Base-by-base conservation (phyloP, 2,888 invertebrate species). In the Mesoligia furuncula region DNA sequence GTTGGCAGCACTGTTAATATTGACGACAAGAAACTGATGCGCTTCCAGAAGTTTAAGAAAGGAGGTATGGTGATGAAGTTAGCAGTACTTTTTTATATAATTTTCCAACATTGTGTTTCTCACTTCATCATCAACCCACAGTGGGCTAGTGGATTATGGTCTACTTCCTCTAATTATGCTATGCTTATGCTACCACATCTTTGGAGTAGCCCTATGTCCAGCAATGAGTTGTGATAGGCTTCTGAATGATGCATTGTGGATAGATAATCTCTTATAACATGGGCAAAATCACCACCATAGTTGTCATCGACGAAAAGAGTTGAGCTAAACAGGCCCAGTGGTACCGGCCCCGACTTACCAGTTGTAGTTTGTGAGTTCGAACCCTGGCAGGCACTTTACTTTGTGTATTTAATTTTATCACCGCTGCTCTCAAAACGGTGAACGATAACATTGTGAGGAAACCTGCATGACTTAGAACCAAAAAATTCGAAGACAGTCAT, bases 1-100 rank as follows among this genome's bases (percentile, higher is more conserved):
- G 95, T 97, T 7, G 98, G 98, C 82, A 97, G 97, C 82, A 98
- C 98, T 0, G 93, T 98, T n/a, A 97, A 97, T 15, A 94, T 95
- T 67, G 97, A 97, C 2, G 97, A 97, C 1, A 97, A 97, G 85
- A 98, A 98, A 89, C 93, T 97, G 71, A 97, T 98, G 77, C 91
- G 96, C 65, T 97, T 98, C 87, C 94, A 96, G 54, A 97, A 96
- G 89, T 96, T 92, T 81, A 93, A 93, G 85, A 96, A 96, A 92
- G 95, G 96, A 93, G 95, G 94, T 97, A 72, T 20, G 42, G 3
- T 68, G 11, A 31, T n/a, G 15, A 11, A n/a, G 54, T 57, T 57
- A 11, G 1, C 5, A 57, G 9, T 24, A 54, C 24, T 24, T 24
- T 51, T 51, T 39, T 39, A 39, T 45, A 45, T 57, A 57, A 57